A percentile compares a stretch with the other conserved stretches of the same genome.
Conservation (phyloP, 1,140 invertebrate species). For the Sogatella furcifera region DNA sequence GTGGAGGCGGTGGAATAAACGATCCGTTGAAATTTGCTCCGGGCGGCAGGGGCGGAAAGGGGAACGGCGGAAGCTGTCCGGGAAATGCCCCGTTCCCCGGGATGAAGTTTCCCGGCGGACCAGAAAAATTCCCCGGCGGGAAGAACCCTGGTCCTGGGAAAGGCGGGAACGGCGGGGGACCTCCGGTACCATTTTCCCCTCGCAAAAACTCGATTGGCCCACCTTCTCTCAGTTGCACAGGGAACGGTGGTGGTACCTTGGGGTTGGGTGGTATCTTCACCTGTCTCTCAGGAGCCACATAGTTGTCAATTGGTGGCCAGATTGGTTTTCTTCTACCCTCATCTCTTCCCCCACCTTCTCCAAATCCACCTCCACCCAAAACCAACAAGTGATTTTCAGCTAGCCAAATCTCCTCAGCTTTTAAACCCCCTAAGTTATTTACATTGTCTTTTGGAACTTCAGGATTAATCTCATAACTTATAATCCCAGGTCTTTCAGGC, state of each 20-base stretch:
- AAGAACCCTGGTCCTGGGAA: conserved; percentile 31
- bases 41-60: conserved; percentile 30
- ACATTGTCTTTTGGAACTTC: conserved; percentile 67
- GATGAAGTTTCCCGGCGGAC: conserved; percentile 41
- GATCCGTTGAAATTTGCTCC: conserved; percentile 18
- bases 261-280: conserved; percentile 63
- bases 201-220: conserved; percentile 66
- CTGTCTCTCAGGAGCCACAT: conserved; percentile 63
- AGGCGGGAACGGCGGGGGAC: conserved; percentile 34
- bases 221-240: conserved; percentile 65
- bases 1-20: conserved; percentile 32
- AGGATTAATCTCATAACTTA: conserved; percentile 64
- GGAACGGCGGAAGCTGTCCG: conserved; percentile 35
- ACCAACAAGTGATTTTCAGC: conserved; percentile 80
- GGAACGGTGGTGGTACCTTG: conserved; percentile 77
- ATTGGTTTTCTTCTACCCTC: conserved; percentile 52
- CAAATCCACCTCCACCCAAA: conserved; percentile 56
- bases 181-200: conserved; percentile 26
- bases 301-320: conserved; percentile 74
- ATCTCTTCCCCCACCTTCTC: conserved; percentile 45
- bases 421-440: conserved; percentile 66
- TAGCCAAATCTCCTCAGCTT: conserved; percentile 77
- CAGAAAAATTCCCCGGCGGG: conserved; percentile 10
- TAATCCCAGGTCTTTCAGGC: conserved; percentile 60
- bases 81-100: conserved; percentile 34